Base-by-base conservation (phyloP, 1,140 invertebrate genomes). In the Lepidotrigona ventralis region DNA sequence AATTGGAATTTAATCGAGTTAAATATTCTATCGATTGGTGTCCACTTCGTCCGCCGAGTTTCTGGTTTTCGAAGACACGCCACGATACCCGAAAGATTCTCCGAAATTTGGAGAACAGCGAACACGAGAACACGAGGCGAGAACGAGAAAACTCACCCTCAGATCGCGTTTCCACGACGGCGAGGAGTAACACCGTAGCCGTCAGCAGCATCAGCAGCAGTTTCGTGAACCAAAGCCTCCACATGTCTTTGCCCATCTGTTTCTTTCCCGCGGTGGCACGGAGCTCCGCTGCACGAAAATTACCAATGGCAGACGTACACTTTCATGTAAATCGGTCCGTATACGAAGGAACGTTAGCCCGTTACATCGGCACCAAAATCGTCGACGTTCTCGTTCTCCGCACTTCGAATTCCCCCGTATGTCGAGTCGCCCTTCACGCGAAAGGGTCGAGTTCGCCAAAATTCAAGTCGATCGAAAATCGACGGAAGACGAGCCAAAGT, bases 171-270 rank as follows among this genome's bases (percentile, higher is more conserved):
- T 81, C 76, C 46, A 73, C 80, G 6, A 86, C 72, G 19, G 71
- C 86, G 23, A 85, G 56, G 23, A 91, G 46, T 51, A 89, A 11
- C 21, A 89, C 26, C 8, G 72, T 68, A 33, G 70, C 74, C 70
- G 53, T 15, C 63, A 85, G 66, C 70, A 89, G 76, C 54, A 93
- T 88, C 64, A 93, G 83, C 54, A 93, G 88, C 64, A 93, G 83
- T 79, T 92, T 92, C 66, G 92, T 93, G 90, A 93, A 92, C 91
- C 91, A 92, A 17, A 92, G 87, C 83, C 91, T 89, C 90, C 89
- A 89, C 92, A 93, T 93, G 70, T 91, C 89, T 89, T 83, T 85
- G 75, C 87, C 90, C 92, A 92, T 92, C 80, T 88, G 88, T 78
- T 76, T 80, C 51, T 46, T 46, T 46, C 83, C 80, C 56, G 60